These are phyloP conservation scores for Loris lydekkerianus DNA, from an alignment of 2,797 vertebrate species.

Conservation along the genomic window DNA sequence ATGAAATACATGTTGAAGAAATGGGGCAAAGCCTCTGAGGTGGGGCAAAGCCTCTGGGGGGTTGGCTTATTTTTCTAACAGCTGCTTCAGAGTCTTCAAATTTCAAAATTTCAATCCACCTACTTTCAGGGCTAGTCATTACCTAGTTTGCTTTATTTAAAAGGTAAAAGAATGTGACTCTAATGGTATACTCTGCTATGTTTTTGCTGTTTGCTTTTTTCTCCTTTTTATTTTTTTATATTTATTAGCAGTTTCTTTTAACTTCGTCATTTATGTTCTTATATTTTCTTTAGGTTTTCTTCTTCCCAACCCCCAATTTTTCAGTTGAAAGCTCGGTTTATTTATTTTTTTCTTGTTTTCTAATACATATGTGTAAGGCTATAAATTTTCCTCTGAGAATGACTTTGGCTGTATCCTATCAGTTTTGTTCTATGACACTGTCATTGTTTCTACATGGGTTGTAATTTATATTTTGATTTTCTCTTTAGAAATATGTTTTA, in stretches of 20 bases:
- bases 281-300: neutral
- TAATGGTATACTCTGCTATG: too few relatives aligned
- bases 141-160: neutral
- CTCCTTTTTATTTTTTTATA: neutral
- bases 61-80: neutral
- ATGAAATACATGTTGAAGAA: neutral
- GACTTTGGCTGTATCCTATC: slow-evolving; percentile 6
- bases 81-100: neutral
- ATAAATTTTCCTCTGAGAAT: slow-evolving; percentile 49
- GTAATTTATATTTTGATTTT: slow-evolving; percentile 24
- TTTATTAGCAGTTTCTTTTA: neutral
- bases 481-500: slow-evolving; percentile 9
- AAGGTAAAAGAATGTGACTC: neutral
- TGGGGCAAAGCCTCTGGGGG: neutral
- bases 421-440: neutral
- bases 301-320: neutral
- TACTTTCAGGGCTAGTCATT: neutral
- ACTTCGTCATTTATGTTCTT: neutral
- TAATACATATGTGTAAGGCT: neutral
- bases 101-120: neutral
- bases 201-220: slow-evolving; percentile 5
- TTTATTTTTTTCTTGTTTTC: slow-evolving; percentile 4
- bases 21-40: neutral
- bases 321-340: neutral
- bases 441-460: neutral